phyloP scores from a whole-genome alignment of 2,113 vertebrate species.

The Danionella cerebrum region DNA sequence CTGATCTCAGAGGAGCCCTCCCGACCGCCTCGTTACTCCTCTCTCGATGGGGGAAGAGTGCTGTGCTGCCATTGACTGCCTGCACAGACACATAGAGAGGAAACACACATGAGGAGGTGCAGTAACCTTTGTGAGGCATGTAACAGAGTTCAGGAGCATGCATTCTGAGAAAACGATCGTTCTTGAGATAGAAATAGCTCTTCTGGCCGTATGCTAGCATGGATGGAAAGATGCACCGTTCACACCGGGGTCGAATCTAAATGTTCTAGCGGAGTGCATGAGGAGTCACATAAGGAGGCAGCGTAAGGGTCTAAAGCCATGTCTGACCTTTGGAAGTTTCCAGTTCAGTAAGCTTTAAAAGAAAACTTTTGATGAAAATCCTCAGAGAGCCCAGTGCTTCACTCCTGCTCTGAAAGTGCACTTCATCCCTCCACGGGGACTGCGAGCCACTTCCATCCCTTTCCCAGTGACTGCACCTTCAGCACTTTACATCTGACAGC shows the following conservation, averaged over 20 bases:
- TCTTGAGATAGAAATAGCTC: slow-evolving; percentile 25
- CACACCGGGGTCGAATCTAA: slow-evolving; percentile 16
- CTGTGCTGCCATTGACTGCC: slow-evolving; percentile 75
- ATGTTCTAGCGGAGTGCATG: not conserved
- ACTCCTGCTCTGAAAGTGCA: not conserved
- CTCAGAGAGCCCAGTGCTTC: not conserved
- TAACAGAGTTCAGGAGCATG: slow-evolving; percentile 4
- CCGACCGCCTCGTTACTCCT: slow-evolving; percentile 67
- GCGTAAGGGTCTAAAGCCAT: not conserved
- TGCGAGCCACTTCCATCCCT: not conserved
- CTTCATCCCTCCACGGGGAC: not conserved
- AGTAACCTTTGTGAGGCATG: not conserved
- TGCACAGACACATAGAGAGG: slow-evolving; percentile 48
- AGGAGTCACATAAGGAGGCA: not conserved
- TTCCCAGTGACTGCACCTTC: too few relatives aligned
- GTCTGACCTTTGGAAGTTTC: not conserved
- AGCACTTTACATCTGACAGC: too few relatives aligned
- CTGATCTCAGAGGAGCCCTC: slow-evolving; percentile 69
- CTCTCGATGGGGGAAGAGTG: slow-evolving; percentile 67
- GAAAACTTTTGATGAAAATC: not conserved
- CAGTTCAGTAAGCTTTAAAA: not conserved
- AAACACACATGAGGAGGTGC: not conserved
- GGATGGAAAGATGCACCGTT: slow-evolving; percentile 17
- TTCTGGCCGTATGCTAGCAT: not conserved
- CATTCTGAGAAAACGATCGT: slow-evolving; percentile 32